Evolutionary conservation across 2,113 vertebrate species (phyloP).

Genomic region (Glaucidium brasilianum): DNA sequence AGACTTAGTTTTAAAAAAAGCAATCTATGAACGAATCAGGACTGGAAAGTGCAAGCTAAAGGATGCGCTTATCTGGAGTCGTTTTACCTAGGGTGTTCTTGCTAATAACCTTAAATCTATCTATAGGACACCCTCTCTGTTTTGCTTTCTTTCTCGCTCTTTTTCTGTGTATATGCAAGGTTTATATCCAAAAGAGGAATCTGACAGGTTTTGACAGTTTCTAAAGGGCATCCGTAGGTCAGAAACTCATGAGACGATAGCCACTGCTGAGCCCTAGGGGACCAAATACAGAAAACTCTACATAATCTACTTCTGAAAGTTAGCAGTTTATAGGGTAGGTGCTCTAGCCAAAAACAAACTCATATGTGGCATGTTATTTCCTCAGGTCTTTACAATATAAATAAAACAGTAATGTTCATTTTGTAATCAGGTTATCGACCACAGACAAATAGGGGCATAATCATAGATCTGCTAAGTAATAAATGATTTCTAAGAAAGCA

Average conservation of each 20-base stretch:
- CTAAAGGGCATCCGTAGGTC: slow-evolving; percentile 48
- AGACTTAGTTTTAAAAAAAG: neutral
- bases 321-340: neutral
- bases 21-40: neutral
- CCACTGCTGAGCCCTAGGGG: neutral
- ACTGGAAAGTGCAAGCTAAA: neutral
- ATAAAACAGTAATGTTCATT: neutral
- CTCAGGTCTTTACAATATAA: neutral
- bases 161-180: neutral
- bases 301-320: neutral
- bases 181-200: slow-evolving; percentile 28
- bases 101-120: slow-evolving; percentile 23
- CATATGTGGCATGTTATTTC: neutral
- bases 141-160: neutral
- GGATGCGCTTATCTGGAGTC: neutral
- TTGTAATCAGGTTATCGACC: neutral
- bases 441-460: neutral
- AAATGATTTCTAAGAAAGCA: neutral
- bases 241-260: slow-evolving; percentile 50
- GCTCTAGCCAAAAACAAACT: neutral
- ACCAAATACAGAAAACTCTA: neutral
- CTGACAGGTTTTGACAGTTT: slow-evolving; percentile 62
- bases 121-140: neutral
- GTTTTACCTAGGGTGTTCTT: neutral
- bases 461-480: neutral